Evolutionary conservation across 2,797 vertebrate species (phyloP).

Genomic region (Cichlasoma orientale): DNA sequence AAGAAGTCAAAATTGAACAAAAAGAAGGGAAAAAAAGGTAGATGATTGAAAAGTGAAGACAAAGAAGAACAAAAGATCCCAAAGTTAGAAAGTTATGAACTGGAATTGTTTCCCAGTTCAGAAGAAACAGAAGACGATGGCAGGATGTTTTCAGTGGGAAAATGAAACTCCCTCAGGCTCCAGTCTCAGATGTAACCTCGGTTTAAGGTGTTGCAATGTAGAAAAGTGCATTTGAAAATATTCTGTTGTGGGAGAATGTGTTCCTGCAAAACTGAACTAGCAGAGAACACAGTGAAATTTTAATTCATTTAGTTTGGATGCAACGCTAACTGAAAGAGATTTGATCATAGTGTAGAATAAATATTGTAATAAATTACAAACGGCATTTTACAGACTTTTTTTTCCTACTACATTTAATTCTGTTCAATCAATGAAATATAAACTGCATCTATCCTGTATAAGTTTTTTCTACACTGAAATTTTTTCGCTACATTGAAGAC

Average conservation of each 20-base stretch:
- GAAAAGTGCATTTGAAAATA: background rate
- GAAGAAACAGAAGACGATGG: background rate
- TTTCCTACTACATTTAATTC: background rate
- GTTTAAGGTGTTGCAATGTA: constrained; percentile 1
- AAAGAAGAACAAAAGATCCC: background rate
- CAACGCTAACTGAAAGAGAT: background rate
- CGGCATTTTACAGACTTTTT: background rate
- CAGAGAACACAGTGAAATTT: background rate
- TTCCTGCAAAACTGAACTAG: background rate
- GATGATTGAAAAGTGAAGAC: background rate
- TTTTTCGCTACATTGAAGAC: no score
- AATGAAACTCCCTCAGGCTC: constrained; percentile 21
- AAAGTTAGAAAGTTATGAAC: background rate
- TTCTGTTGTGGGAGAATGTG: background rate
- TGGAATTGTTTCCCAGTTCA: constrained; percentile 27
- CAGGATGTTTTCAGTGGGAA: constrained; percentile 8
- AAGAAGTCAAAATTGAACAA: background rate
- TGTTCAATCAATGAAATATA: background rate
- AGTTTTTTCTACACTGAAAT: background rate
- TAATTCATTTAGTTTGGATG: background rate
- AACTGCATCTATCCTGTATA: background rate
- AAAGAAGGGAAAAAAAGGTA: background rate
- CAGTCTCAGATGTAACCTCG: constrained; percentile 11
- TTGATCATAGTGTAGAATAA: background rate
- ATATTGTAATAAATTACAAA: background rate